Evolutionary conservation across 37 sponge, comb jelly and placozoan genomes (phyloP).

Genomic region (Diacarnus erythraeanus): DNA sequence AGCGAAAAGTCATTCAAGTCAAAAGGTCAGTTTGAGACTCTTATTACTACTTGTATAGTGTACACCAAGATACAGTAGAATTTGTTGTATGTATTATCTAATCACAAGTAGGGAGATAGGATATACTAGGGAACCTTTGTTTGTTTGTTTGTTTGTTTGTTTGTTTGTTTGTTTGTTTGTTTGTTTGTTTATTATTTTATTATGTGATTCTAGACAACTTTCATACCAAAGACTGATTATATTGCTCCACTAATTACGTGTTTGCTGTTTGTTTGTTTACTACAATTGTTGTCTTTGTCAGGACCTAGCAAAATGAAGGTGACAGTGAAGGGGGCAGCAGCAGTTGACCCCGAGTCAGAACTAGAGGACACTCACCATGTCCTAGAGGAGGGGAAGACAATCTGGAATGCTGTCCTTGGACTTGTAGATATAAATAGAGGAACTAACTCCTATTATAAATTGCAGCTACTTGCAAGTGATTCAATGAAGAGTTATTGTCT

Average conservation of each 20-base stretch:
- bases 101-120: too few species aligned
- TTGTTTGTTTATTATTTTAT: too few species aligned
- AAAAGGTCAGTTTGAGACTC: too few species aligned
- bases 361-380: conserved; percentile 84
- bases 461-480: conserved; percentile 91
- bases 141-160: too few species aligned
- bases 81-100: too few species aligned
- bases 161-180: too few species aligned
- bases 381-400: conserved; percentile 50
- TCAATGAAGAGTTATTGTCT: conserved; percentile 49
- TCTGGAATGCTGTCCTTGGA: conserved; percentile 96
- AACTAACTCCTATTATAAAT: conserved; percentile 97
- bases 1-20: conserved; percentile 42
- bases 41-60: too few species aligned
- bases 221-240: background rate
- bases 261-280: background rate
- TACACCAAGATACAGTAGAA: too few species aligned
- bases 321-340: conserved; percentile 87
- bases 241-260: background rate
- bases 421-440: conserved; percentile 89
- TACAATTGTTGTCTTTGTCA: background rate
- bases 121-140: too few species aligned
- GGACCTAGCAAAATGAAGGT: conserved; percentile 66
- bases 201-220: too few species aligned
- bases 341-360: conserved; percentile 88